Evolutionary conservation across 2,797 vertebrate genomes (phyloP).

Genomic region (Masticophis lateralis): DNA sequence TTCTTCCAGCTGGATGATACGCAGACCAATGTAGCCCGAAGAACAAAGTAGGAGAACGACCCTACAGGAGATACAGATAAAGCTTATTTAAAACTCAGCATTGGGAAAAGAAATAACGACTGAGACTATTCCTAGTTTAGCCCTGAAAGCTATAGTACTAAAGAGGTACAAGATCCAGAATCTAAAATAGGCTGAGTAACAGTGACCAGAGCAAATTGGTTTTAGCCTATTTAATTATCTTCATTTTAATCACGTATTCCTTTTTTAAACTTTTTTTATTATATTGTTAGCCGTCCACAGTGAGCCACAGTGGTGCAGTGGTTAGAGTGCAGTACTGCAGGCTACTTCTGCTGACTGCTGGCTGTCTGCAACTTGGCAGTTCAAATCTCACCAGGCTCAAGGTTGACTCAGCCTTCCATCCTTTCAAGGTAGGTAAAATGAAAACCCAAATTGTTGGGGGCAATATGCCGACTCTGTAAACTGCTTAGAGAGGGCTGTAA

Average conservation of each 20-base stretch:
- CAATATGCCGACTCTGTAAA: no score
- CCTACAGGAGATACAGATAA: slow-evolving; percentile 54
- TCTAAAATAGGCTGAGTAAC: not conserved
- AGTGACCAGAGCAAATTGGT: not conserved
- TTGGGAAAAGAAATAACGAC: not conserved
- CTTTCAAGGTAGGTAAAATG: no score
- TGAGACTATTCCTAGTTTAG: not conserved
- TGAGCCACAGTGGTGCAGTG: no score
- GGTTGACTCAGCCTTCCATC: no score
- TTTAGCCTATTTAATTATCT: not conserved
- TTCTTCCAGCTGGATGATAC: slow-evolving; percentile 83
- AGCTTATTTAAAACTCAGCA: not conserved
- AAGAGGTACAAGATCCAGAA: not conserved
- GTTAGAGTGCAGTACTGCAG: no score
- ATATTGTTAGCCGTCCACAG: not conserved
- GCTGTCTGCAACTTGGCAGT: no score
- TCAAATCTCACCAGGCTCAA: no score
- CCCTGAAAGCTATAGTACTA: not conserved
- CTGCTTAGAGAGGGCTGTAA: no score
- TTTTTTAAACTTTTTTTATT: not conserved
- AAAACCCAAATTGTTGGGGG: no score
- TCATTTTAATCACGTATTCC: not conserved
- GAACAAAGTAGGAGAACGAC: slow-evolving; percentile 82
- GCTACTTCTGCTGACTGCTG: no score
- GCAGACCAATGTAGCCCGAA: slow-evolving; percentile 85